Evolutionary conservation across 2,888 invertebrate genomes (phyloP).

Genomic region (Idaea dimidiata): DNA sequence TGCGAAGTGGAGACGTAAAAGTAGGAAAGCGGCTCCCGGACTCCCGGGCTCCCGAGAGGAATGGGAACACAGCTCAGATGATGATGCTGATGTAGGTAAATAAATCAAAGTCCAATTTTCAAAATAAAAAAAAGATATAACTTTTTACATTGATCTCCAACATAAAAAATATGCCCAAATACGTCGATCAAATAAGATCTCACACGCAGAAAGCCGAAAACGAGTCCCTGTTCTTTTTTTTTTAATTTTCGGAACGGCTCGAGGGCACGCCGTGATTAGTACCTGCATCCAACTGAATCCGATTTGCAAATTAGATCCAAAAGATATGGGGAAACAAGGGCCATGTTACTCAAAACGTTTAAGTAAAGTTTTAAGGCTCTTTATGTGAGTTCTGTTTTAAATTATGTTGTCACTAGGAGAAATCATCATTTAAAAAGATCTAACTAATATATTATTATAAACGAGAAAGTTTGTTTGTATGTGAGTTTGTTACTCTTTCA

Average conservation of each 20-base stretch:
- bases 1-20: too few relatives aligned
- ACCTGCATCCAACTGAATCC: not conserved
- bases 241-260: not conserved
- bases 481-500: too few relatives aligned
- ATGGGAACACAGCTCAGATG: too few relatives aligned
- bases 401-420: too few relatives aligned
- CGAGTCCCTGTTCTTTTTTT: not conserved
- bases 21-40: too few relatives aligned
- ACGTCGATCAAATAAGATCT: conserved; percentile 1
- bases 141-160: not conserved
- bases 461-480: too few relatives aligned
- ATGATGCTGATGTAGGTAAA: too few relatives aligned
- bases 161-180: not conserved
- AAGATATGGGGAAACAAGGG: not conserved
- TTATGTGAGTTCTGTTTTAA: too few relatives aligned
- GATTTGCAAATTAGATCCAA: conserved; percentile 1
- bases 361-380: not conserved
- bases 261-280: not conserved
- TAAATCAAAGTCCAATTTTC: not conserved
- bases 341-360: not conserved
- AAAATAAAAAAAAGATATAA: not conserved
- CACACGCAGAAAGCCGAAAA: not conserved
- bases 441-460: too few relatives aligned
- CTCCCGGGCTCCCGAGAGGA: too few relatives aligned
- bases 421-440: too few relatives aligned